Evolutionary conservation across 2,888 invertebrate genomes (phyloP), one percentile per base, ranked within the genome.

Genomic region (Orthosia gothica): DNA sequence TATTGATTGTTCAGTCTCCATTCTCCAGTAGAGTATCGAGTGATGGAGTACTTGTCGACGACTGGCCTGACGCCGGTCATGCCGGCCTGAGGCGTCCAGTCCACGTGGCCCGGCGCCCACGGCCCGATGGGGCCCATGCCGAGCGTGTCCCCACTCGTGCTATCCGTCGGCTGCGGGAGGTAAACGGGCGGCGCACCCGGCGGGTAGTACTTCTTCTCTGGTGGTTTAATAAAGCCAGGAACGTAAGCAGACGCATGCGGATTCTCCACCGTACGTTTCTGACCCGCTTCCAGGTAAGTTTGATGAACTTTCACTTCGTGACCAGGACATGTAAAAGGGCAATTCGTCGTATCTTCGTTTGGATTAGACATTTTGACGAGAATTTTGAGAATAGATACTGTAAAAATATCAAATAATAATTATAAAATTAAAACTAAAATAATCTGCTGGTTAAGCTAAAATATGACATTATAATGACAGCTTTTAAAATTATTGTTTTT

Each of bases 1-100:
- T 97, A 96, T 70, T 95, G 91, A 84, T 97, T 97, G 78, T 97
- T 96, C 47, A 96, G 93, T 50, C 98, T 96, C 98, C 98, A 98
- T 91, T 98, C 98, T 5, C 97, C 97, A 3, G 97, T 97, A 75
- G 98, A 98, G 87, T 97, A 98, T 82, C 97, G 96, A 0, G 98
- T 98, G 62, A 98, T 97, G 0, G 98, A 98, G 90, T 98, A 98
- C 86, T 98, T 98, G 93, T 98, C 98, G 2, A 98, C 98, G 0
- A 98, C 97, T 0, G 98, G 98, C 75, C 98, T 94, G 0, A 98
- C 97, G 9, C 98, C 98, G 0, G 98, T 98, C 52, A 97, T 95
- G 0, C 98, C 98, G 0, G 97, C 97, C 88, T 97, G 95, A 0
- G 98, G 98, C 20, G 97, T 97, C 97, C 98, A 98, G 92, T 98